phyloP scores from a whole-genome alignment of 2,888 invertebrate genomes.

The Phengaris arion region DNA sequence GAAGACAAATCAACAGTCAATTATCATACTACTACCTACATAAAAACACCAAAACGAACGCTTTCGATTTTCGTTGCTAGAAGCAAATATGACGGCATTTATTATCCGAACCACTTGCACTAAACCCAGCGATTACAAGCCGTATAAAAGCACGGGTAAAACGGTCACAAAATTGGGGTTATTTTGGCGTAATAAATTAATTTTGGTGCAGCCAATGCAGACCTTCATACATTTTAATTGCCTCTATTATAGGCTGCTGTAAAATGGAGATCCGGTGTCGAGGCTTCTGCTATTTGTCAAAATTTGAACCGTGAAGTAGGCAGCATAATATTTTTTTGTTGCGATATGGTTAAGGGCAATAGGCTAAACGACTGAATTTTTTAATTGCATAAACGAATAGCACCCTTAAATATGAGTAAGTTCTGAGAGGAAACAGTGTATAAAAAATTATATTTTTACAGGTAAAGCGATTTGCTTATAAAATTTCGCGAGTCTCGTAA shows the following conservation, averaged over 20 bases:
- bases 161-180: slow-evolving; percentile 58
- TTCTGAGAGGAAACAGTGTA: too few relatives aligned
- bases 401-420: too few relatives aligned
- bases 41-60: not conserved
- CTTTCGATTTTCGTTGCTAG: not conserved
- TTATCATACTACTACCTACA: too few relatives aligned
- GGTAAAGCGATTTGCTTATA: too few relatives aligned
- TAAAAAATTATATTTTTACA: too few relatives aligned
- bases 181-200: slow-evolving; percentile 75
- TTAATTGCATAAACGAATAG: not conserved
- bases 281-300: slow-evolving; percentile 54
- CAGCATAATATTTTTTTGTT: too few relatives aligned
- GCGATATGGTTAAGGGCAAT: too few relatives aligned
- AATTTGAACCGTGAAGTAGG: not conserved
- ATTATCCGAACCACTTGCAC: slow-evolving; percentile 35
- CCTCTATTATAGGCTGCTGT: slow-evolving; percentile 74
- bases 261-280: slow-evolving; percentile 69
- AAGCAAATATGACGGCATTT: slow-evolving; percentile 22
- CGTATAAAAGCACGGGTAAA: slow-evolving; percentile 42
- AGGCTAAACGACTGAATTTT: not conserved
- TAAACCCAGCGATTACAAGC: slow-evolving; percentile 56
- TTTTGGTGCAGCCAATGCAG: slow-evolving; percentile 74
- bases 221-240: slow-evolving; percentile 79
- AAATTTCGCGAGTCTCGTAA: too few relatives aligned
- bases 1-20: too few relatives aligned